phyloP scores from a whole-genome alignment of 1,140 invertebrate genomes.

The Cydia fagiglandana region DNA sequence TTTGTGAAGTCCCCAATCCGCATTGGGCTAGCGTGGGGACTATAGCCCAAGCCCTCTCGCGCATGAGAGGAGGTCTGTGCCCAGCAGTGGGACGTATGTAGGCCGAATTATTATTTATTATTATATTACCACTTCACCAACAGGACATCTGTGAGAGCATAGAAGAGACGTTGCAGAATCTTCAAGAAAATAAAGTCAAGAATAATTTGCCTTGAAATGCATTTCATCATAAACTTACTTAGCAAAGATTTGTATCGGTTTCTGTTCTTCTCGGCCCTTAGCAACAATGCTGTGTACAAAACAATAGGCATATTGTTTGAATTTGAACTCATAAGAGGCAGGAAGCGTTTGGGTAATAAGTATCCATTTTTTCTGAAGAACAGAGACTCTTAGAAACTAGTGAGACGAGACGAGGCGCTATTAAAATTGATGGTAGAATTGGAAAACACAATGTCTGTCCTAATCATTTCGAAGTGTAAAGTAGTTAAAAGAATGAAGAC shows the following conservation, averaged over 20 bases:
- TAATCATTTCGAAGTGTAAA: background rate
- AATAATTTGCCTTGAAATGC: too few relatives aligned
- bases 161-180: too few relatives aligned
- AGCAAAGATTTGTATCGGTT: background rate
- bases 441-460: background rate
- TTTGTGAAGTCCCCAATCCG: too few relatives aligned
- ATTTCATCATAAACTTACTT: too few relatives aligned
- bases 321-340: background rate
- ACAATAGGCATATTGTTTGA: constrained; percentile 4
- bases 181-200: too few relatives aligned
- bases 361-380: background rate
- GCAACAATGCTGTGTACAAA: constrained; percentile 7
- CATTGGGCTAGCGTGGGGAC: too few relatives aligned
- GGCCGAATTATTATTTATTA: too few relatives aligned
- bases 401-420: background rate
- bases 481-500: background rate
- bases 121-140: too few relatives aligned
- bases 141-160: too few relatives aligned
- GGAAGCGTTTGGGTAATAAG: background rate
- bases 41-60: too few relatives aligned
- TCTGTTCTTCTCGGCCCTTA: background rate
- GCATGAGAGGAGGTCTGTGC: too few relatives aligned
- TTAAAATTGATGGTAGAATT: background rate
- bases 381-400: background rate
- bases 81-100: too few relatives aligned